Conservation (phyloP, 2,888 invertebrate species). For the Drosophila parthenogenetica region DNA sequence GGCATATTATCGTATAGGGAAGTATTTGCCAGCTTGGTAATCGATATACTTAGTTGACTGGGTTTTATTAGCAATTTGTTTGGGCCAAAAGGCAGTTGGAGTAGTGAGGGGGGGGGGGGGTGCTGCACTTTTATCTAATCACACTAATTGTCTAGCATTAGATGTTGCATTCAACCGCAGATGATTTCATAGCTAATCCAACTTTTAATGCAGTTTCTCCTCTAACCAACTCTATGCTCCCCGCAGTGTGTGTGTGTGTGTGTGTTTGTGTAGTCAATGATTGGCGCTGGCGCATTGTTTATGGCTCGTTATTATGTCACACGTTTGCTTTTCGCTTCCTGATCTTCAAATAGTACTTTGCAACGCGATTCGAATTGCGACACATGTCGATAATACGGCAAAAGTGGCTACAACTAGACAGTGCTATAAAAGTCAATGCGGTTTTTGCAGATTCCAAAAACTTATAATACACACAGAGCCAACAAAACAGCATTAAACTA, state of each 20-base stretch:
- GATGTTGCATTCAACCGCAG: slow-evolving; percentile 72
- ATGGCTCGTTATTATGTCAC: slow-evolving; percentile 68
- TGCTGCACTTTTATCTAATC: slow-evolving; percentile 54
- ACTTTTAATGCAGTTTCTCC: background rate
- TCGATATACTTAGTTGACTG: slow-evolving; percentile 53
- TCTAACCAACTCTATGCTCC: background rate
- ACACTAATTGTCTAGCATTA: slow-evolving; percentile 71
- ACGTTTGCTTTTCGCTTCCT: slow-evolving; percentile 69
- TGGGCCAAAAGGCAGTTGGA: background rate
- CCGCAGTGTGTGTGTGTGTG: background rate
- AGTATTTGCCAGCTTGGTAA: slow-evolving; percentile 65
- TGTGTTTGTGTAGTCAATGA: slow-evolving; percentile 23
- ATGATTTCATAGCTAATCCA: slow-evolving; percentile 46
- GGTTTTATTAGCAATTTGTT: slow-evolving; percentile 30
- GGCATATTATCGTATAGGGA: slow-evolving; percentile 45
- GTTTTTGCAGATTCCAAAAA: too few relatives aligned
- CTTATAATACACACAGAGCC: too few relatives aligned
- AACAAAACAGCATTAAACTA: too few relatives aligned
- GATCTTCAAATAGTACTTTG: slow-evolving; percentile 22
- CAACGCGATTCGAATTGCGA: slow-evolving; percentile 21
- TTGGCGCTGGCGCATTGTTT: slow-evolving; percentile 30
- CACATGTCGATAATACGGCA: slow-evolving; percentile 31
- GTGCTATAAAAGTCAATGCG: background rate
- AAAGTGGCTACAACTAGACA: background rate
- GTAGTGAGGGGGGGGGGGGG: background rate